A percentile compares a stretch with the other conserved stretches of the same genome.
Conservation (phyloP, 2,888 invertebrate genomes). For the Leptodirus hochenwartii region DNA sequence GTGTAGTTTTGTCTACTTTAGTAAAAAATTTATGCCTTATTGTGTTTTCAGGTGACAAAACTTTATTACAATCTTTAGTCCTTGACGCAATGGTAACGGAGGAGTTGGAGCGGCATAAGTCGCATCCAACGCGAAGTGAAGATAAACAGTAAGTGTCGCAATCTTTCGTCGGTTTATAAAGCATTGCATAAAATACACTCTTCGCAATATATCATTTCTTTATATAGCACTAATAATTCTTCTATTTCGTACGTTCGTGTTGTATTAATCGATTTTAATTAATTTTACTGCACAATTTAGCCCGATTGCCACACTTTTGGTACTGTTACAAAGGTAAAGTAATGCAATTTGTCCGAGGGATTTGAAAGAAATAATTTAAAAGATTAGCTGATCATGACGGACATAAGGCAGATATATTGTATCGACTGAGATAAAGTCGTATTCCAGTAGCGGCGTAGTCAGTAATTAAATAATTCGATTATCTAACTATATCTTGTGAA, state of each 20-base stretch:
- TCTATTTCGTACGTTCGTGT: slow-evolving; percentile 8
- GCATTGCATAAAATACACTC: slow-evolving; percentile 3
- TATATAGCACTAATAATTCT: slow-evolving; percentile 9
- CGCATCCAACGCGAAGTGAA: slow-evolving; percentile 39
- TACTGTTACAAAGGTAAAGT: slow-evolving; percentile 84
- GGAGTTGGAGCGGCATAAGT: slow-evolving; percentile 47
- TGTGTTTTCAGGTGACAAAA: slow-evolving; percentile 62
- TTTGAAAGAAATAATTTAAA: no score
- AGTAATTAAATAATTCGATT: no score
- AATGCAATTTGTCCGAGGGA: slow-evolving; percentile 18
- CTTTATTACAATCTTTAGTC: slow-evolving; percentile 73
- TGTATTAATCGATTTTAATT: slow-evolving; percentile 21
- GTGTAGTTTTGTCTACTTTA: slow-evolving; percentile 4
- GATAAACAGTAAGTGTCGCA: slow-evolving; percentile 57
- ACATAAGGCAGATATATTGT: no score
- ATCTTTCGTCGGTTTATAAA: slow-evolving; percentile 6
- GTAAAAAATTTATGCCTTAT: slow-evolving; percentile 1
- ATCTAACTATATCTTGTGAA: no score
- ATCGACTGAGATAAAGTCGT: no score
- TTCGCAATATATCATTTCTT: neutral
- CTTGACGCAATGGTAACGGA: slow-evolving; percentile 83
- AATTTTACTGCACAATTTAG: slow-evolving; percentile 58
- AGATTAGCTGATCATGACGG: no score
- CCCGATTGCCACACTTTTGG: slow-evolving; percentile 93
- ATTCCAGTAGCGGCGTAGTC: no score